Percentiles rank a stretch among this genome's conserved stretches.
phyloP scores from a whole-genome alignment of 1,140 invertebrate genomes.

The Lethrus apterus region DNA sequence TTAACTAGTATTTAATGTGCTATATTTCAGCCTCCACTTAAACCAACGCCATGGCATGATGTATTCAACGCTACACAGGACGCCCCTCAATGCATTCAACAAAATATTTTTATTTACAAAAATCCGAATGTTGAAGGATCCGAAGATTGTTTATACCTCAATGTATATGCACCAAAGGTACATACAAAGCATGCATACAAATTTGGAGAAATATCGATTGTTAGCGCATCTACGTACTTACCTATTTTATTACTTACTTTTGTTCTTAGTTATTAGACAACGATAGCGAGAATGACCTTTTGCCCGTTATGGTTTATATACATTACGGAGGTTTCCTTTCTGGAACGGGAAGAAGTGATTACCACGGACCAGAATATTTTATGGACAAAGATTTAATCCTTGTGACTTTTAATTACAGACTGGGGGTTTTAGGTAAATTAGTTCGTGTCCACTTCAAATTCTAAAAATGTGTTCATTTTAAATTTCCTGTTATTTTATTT shows the following conservation, averaged over 20 bases:
- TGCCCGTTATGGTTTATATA: constrained; percentile 53
- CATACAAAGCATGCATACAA: too few relatives aligned
- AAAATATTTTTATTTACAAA: constrained; percentile 42
- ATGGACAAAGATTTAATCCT: constrained; percentile 57
- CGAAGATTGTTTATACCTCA: constrained; percentile 46
- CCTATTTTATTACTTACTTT: too few relatives aligned
- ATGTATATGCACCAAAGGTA: constrained; percentile 44
- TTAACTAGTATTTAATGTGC: too few relatives aligned
- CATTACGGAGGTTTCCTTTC: constrained; percentile 54
- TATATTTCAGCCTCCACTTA: constrained; percentile 54
- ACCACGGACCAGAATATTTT: constrained; percentile 50
- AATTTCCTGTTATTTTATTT: neutral
- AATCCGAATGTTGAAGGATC: constrained; percentile 35
- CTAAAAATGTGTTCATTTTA: too few relatives aligned
- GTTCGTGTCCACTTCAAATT: neutral
- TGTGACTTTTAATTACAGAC: constrained; percentile 69
- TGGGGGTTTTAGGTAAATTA: constrained; percentile 45
- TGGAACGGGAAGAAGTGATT: constrained; percentile 36
- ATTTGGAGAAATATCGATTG: too few relatives aligned
- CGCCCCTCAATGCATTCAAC: constrained; percentile 60
- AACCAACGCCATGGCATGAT: constrained; percentile 51
- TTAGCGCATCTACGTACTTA: too few relatives aligned
- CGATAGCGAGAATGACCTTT: neutral
- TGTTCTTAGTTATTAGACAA: too few relatives aligned
- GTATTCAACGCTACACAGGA: constrained; percentile 51